phyloP scores from a whole-genome alignment of 2,113 vertebrate genomes.

The Spea multiplicata region DNA sequence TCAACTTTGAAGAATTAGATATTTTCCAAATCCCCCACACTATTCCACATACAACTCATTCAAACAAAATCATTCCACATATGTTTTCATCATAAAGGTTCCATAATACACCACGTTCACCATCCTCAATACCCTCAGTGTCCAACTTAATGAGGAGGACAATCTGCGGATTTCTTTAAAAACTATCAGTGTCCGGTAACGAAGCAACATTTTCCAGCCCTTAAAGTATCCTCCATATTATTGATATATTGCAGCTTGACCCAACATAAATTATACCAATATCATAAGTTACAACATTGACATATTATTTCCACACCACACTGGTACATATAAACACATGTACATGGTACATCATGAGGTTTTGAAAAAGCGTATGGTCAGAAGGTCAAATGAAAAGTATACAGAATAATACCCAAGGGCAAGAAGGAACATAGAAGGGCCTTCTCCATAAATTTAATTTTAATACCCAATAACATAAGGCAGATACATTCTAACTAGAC shows the following conservation, averaged over 20 bases:
- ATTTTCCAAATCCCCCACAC: conserved; percentile 12
- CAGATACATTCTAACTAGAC: too few relatives aligned
- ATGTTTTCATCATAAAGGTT: conserved; percentile 18
- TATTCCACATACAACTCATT: background rate
- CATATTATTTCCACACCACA: background rate
- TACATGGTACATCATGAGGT: background rate
- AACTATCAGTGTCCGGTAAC: background rate
- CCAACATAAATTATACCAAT: too few relatives aligned
- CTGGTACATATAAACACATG: background rate
- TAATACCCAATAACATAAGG: too few relatives aligned
- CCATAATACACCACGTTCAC: conserved; percentile 14
- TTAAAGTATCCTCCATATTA: too few relatives aligned
- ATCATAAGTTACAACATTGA: background rate
- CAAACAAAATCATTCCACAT: conserved; percentile 17
- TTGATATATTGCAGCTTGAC: too few relatives aligned
- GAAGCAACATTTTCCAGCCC: too few relatives aligned
- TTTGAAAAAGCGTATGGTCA: background rate
- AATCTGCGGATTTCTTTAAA: conserved; percentile 2
- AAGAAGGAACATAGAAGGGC: too few relatives aligned
- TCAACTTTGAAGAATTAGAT: background rate
- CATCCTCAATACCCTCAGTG: background rate
- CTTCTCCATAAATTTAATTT: too few relatives aligned
- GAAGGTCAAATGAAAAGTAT: background rate
- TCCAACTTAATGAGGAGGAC: background rate
- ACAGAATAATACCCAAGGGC: background rate